Evolutionary conservation across 1,140 invertebrate genomes (phyloP), one percentile per base, ranked within the genome.

Genomic region (Drosophila pandora): DNA sequence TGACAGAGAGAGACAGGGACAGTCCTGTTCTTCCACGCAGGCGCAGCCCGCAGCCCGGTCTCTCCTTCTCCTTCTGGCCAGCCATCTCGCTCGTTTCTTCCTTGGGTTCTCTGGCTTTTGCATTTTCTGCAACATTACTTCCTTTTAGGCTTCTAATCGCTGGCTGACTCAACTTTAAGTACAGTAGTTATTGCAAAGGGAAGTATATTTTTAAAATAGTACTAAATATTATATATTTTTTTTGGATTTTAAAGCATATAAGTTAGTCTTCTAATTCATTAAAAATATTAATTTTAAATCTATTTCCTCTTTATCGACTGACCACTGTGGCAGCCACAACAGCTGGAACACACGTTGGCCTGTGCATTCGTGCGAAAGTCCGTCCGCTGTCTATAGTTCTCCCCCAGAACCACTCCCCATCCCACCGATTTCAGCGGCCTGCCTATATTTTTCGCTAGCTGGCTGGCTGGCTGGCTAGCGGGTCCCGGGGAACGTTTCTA

Each of bases 61-160:
- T 62, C 7, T 41, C 30, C 5, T 32, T 63, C 34, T 34, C 34
- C 37, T 34, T 22, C 37, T 9, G 9, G 23, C 32, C 23, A 6
- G 12, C 13, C 39, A 13, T 68, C 12, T 32, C 41, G 23, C 25
- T 45, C 10, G 30, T 47, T 9, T 41, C 28, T 57, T 52, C 41
- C 25, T 67, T 8, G 21, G 22, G 8, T 13, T 32, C 32, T 22
- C 61, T 13, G 54, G 57, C 53, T 64, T 83, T 58, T 79, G 79
- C 72, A 88, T 84, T 88, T 90, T 90, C 87, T 90, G 87, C 87
- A 87, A 90, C 87, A 90, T 90, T 90, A 90, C 87, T 90, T 90
- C 87, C 87, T 90, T 90, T 90, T 90, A 90, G 76, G 82, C 87
- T 83, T 87, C 82, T 90, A 90, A 90, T 90, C 73, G 87, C 60